phyloP scores from a whole-genome alignment of 2,888 invertebrate genomes.

The Phortica magna region DNA sequence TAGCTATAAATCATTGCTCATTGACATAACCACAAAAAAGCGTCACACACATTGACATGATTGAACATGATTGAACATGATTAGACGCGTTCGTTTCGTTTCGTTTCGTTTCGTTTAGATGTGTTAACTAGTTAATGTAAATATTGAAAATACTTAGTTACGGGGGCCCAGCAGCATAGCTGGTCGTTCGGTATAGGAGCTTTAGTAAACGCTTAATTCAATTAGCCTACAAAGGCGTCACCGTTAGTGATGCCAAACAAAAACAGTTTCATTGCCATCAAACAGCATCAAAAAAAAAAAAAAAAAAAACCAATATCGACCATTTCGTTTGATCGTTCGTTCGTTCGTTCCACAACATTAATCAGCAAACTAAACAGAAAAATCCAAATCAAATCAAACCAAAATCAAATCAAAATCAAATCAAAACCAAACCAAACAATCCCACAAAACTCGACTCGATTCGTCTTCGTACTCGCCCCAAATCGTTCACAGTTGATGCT shows the following conservation, averaged over 20 bases:
- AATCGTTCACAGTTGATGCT: constrained; percentile 31
- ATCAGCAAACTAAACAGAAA: constrained; percentile 43
- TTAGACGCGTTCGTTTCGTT: neutral
- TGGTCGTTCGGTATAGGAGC: neutral
- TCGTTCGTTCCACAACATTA: constrained; percentile 35
- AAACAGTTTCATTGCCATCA: constrained; percentile 37
- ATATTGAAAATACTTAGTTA: constrained; percentile 4
- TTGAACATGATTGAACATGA: constrained; percentile 14
- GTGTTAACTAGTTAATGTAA: constrained; percentile 26
- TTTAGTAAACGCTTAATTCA: neutral
- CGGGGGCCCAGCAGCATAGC: constrained; percentile 31
- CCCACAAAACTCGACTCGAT: neutral
- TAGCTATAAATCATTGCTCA: constrained; percentile 63
- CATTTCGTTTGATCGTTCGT: constrained; percentile 11
- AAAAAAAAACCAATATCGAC: neutral
- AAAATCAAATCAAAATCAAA: constrained; percentile 4
- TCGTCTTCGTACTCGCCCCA: neutral
- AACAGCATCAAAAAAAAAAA: constrained; percentile 16
- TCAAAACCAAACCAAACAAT: neutral
- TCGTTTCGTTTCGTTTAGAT: neutral
- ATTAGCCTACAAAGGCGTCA: constrained; percentile 29
- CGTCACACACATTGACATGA: constrained; percentile 45
- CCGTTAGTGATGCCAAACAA: constrained; percentile 26
- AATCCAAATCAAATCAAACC: neutral
- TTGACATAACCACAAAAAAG: constrained; percentile 57